phyloP scores from a whole-genome alignment of 2,113 vertebrate genomes.

The Perca flavescens region DNA sequence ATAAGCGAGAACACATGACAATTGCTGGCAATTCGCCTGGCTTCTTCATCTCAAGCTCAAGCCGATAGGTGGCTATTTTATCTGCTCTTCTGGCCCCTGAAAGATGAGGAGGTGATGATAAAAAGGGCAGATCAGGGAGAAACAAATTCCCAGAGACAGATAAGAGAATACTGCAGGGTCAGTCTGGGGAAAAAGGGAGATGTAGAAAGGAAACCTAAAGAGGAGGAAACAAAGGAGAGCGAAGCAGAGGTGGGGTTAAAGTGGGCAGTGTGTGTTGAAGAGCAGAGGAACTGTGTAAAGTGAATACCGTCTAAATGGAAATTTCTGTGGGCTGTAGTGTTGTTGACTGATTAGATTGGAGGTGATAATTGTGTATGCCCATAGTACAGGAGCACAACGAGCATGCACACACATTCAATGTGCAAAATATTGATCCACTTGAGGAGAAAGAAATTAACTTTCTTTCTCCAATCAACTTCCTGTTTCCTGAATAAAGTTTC shows the following conservation, averaged over 20 bases:
- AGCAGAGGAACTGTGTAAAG: conserved; percentile 17
- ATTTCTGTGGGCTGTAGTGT: conserved; percentile 21
- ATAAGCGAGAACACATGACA: conserved; percentile 25
- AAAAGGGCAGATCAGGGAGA: conserved; percentile 45
- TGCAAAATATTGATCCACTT: conserved; percentile 31
- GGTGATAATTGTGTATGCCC: conserved; percentile 31
- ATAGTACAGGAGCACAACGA: conserved; percentile 1
- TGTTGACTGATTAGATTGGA: conserved; percentile 52
- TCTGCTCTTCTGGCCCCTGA: conserved; percentile 50
- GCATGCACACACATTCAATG: neutral
- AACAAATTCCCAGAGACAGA: conserved; percentile 56
- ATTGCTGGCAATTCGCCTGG: conserved; percentile 37
- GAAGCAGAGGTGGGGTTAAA: conserved; percentile 24
- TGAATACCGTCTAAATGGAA: conserved; percentile 45
- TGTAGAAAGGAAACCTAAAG: conserved; percentile 6
- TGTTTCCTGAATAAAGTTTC: conserved; percentile 10
- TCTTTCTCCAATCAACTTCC: neutral
- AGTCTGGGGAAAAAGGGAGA: conserved; percentile 28
- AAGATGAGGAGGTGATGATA: conserved; percentile 47
- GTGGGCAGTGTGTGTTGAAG: neutral
- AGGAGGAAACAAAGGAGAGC: conserved; percentile 19
- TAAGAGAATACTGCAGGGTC: conserved; percentile 44
- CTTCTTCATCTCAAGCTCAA: conserved; percentile 17
- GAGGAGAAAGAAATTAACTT: neutral
- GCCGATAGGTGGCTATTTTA: conserved; percentile 50